Base-by-base conservation (phyloP, 2,888 invertebrate genomes). In the Eucriotettix oculatus region DNA sequence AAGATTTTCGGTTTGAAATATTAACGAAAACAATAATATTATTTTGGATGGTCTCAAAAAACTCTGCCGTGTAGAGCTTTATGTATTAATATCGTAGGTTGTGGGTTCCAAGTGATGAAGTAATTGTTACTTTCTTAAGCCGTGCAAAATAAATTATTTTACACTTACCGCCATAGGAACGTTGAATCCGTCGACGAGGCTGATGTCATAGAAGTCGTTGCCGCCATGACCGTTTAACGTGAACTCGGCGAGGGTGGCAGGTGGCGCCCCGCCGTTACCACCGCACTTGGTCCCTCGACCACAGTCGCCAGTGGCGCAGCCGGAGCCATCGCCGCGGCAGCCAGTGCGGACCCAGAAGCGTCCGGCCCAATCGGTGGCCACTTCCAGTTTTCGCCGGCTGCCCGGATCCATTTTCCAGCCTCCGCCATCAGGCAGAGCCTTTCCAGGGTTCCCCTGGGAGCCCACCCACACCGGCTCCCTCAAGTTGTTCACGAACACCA, bases 161-260 rank as follows among this genome's bases (percentile, higher is more conserved):
- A 7, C 29, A 65, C 68, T 67, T 61, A 72, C 71, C 59, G 65
- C 63, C n/a, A 69, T 68, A 57, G 69, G 66, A 10, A 74, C 63
- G 65, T 76, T 77, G 69, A 73, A 77, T 10, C 78, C 78, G 67
- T 78, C 77, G 16, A 77, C 77, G 43, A 76, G 67, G 17, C 74
- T 75, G 59, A 78, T 69, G 65, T 77, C 77, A 66, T 78, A 78
- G 67, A 70, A 76, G 66, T 77, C 76, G 61, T 70, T 66, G 42
- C 72, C 71, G 53, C 69, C 70, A 42, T 64, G 66, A 5, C 72
- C 72, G 58, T 69, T 70, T 14, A 74, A 66, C 5, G 75, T 75
- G 59, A 77, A 73, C 67, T 77, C 75, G 12, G 72, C 73, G 9
- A 76, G 66, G 10, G 74, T 69, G 10, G 68, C 74, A 59, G 76